These are phyloP conservation scores for Rhea americana DNA, from an alignment of 2,113 vertebrate genomes.

Conservation along the genomic window DNA sequence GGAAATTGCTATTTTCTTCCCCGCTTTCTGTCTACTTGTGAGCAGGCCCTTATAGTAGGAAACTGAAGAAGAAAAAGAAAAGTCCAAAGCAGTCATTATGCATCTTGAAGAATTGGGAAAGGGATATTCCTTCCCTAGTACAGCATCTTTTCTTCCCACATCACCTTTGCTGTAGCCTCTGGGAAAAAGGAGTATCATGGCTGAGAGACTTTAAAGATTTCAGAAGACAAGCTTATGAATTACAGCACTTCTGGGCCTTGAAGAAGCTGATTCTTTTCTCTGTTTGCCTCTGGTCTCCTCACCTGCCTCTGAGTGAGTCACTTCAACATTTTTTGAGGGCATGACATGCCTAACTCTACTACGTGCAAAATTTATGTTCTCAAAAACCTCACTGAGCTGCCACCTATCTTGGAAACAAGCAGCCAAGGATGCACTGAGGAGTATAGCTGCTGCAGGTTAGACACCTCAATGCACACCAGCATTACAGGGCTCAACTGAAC, in stretches of 20 bases:
- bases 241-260: background rate
- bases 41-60: background rate
- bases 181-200: background rate
- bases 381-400: background rate
- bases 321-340: background rate
- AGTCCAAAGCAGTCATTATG: background rate
- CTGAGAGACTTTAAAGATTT: background rate
- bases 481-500: background rate
- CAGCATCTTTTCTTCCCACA: background rate
- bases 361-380: background rate
- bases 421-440: background rate
- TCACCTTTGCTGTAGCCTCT: background rate
- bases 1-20: background rate
- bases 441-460: background rate
- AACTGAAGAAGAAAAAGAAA: background rate
- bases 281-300: background rate
- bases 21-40: background rate
- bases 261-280: background rate
- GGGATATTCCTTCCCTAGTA: background rate
- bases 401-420: background rate
- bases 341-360: background rate
- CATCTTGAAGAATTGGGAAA: background rate
- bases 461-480: background rate
- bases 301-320: background rate
- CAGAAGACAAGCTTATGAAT: constrained; percentile 14